phyloP scores from a whole-genome alignment of 2,888 invertebrate species.

The Eristalinus sepulchralis region DNA sequence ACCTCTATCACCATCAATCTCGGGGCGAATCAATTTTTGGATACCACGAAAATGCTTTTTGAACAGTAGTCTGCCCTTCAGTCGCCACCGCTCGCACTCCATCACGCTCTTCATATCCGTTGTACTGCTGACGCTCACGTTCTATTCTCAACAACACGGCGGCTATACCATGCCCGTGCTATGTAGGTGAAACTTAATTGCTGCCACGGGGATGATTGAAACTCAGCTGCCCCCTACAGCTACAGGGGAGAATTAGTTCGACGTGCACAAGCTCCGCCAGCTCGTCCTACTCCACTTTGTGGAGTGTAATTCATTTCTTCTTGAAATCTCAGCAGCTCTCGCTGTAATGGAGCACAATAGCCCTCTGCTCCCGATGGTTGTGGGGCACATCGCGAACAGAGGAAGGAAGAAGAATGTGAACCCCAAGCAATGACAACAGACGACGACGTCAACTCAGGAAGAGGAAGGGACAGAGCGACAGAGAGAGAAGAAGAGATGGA shows the following conservation, averaged over 20 bases:
- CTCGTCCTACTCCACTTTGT: conserved; percentile 4
- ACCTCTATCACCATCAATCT: neutral
- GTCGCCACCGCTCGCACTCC: conserved; percentile 4
- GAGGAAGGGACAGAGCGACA: too few species aligned
- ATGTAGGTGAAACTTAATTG: conserved; percentile 60
- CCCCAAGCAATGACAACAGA: neutral
- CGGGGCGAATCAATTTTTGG: neutral
- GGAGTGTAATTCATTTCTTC: conserved; percentile 46
- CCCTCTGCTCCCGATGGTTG: neutral
- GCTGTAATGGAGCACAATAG: conserved; percentile 50
- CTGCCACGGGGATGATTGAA: conserved; percentile 58
- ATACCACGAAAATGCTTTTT: neutral
- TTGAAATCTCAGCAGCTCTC: conserved; percentile 21
- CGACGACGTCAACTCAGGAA: neutral
- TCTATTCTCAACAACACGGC: neutral
- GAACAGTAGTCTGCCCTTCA: neutral
- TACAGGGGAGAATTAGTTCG: conserved; percentile 26
- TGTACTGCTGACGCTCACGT: neutral
- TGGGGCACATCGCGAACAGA: neutral
- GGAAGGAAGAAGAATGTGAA: neutral
- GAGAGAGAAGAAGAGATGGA: neutral
- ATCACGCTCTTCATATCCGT: neutral
- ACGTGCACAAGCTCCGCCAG: conserved; percentile 9
- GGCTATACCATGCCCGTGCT: neutral
- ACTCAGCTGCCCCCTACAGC: conserved; percentile 27